Base-by-base conservation (phyloP, 1,140 invertebrate genomes). In the Plectrocnemia conspersa region DNA sequence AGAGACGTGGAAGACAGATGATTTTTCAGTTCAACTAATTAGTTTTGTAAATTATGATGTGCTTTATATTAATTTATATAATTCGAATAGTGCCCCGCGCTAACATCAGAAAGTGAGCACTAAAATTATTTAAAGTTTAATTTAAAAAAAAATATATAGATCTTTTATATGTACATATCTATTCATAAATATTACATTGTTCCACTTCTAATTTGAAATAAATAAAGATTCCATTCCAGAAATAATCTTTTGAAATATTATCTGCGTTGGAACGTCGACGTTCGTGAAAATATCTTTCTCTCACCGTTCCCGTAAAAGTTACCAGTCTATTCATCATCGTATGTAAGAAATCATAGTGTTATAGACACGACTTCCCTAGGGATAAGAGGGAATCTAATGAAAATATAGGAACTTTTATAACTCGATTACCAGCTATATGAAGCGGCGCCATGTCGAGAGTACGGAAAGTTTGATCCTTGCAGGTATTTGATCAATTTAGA, bases 311-410 rank as follows among this genome's bases (percentile, higher is more conserved):
- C 7, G 27, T 29, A 29, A 29, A 7, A 7, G 27, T n/a, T 29
- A 29, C 27, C 7, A 29, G 7, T 29, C 27, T 29, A 29, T n/a
- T 7, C n/a, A 7, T 29, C 7, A 29, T 29, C 27, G 7, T n/a
- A 29, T 29, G 7, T 29, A 29, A 7, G 7, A 29, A 29, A 29
- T 29, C 27, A 29, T 7, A 29, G 7, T 7, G n/a, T 7, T 7
- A 29, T 7, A 7, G 7, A 29, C 27, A 7, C 27, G 22, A 6
- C 9, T 13, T 19, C 42, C 35, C 9, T 6, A 9, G 56, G 49
- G 56, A 57, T 23, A 24, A 38, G 38, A 56, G 23, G 19, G 29
- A 58, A 58, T 58, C 49, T 58, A 53, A 58, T 58, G 56, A 58
- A 58, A 58, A 44, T 52, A 48, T 46, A 33, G 32, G 24, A 53